phyloP scores from a whole-genome alignment of 2,888 invertebrate genomes.

The Acleris cristana region DNA sequence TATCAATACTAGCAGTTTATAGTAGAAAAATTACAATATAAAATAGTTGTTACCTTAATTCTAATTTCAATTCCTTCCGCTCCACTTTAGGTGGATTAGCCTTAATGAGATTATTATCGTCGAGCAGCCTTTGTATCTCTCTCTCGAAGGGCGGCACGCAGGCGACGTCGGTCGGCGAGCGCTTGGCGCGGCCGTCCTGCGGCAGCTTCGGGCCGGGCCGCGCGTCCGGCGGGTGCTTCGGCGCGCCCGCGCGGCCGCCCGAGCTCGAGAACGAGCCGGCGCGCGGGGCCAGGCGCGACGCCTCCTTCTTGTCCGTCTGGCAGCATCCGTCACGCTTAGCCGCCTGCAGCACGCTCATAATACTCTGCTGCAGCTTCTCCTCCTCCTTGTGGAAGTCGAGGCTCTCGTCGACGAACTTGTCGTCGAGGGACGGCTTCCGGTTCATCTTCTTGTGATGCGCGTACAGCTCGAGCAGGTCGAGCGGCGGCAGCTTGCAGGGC shows the following conservation, averaged over 20 bases:
- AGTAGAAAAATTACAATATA: too few species aligned
- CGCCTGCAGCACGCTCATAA: conserved; percentile 77
- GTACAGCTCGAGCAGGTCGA: conserved; percentile 71
- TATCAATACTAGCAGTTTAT: too few species aligned
- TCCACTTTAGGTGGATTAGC: conserved; percentile 85
- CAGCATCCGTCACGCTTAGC: conserved; percentile 86
- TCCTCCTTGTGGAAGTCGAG: conserved; percentile 75
- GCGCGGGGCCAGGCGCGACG: conserved; percentile 67
- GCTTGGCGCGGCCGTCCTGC: conserved; percentile 73
- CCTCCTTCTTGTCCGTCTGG: conserved; percentile 87
- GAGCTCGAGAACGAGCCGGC: conserved; percentile 82
- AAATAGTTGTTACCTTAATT: conserved; percentile 64
- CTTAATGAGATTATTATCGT: conserved; percentile 87
- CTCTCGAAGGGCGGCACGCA: conserved; percentile 89
- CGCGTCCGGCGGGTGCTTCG: conserved; percentile 80
- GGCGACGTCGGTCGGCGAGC: conserved; percentile 78
- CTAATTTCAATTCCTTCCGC: conserved; percentile 85
- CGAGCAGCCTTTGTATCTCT: conserved; percentile 90
- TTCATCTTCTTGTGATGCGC: conserved; percentile 72
- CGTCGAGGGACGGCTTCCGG: conserved; percentile 71
- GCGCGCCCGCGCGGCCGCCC: conserved; percentile 78
- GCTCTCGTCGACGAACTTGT: conserved; percentile 69
- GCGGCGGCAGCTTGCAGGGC: conserved; percentile 63
- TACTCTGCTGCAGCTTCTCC: conserved; percentile 76
- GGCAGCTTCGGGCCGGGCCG: conserved; percentile 79